Percentiles rank a stretch among this genome's conserved stretches.
These are phyloP conservation scores for Morpho deidamia DNA, from an alignment of 2,888 invertebrate species.

Conservation along the genomic window DNA sequence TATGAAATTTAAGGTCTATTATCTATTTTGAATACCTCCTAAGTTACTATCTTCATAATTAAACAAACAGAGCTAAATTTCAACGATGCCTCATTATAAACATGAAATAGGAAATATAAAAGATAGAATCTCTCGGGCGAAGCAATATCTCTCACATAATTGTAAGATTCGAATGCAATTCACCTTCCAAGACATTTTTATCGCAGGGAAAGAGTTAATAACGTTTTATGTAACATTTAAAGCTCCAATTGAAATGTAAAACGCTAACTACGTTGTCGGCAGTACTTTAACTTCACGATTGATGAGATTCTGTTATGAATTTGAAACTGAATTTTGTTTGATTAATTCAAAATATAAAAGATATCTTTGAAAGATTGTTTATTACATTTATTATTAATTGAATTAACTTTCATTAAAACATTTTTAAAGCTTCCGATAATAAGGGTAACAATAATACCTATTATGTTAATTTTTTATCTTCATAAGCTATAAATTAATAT, in stretches of 20 bases:
- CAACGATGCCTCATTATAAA: slow-evolving; percentile 14
- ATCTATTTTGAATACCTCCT: no score
- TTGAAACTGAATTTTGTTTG: neutral
- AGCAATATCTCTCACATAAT: slow-evolving; percentile 36
- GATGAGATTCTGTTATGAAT: slow-evolving; percentile 11
- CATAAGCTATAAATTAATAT: no score
- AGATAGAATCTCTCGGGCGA: slow-evolving; percentile 10
- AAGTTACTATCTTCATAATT: no score
- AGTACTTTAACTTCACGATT: slow-evolving; percentile 11
- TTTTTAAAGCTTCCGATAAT: no score
- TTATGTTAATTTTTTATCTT: no score
- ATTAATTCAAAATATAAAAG: no score
- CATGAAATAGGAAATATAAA: slow-evolving; percentile 7
- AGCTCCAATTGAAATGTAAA: slow-evolving; percentile 18
- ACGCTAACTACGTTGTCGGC: slow-evolving; percentile 9
- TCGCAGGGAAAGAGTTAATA: slow-evolving; percentile 55
- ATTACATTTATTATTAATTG: no score
- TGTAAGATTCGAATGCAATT: slow-evolving; percentile 53
- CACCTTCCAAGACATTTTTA: slow-evolving; percentile 55
- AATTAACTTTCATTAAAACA: no score
- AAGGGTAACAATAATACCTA: no score
- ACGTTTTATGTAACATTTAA: slow-evolving; percentile 50
- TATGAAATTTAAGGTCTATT: no score
- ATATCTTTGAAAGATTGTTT: no score
- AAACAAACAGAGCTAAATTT: neutral